Base-by-base conservation (phyloP, 2,113 vertebrate genomes). In the Amblyornis subalaris region DNA sequence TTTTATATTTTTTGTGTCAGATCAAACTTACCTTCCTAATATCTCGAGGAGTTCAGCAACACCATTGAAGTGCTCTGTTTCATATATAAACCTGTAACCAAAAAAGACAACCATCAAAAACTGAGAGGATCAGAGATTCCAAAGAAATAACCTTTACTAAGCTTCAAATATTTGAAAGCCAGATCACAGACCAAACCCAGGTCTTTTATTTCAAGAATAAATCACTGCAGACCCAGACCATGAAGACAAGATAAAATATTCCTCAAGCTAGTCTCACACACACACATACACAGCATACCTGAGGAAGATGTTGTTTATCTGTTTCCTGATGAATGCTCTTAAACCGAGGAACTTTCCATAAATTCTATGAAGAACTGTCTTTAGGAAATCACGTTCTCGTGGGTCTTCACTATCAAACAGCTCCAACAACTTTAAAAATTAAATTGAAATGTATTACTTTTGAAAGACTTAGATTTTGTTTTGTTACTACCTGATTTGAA, bases 301-400 rank as follows among this genome's bases (percentile, higher is more conserved):
- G 97, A 99, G 98, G 94, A 99, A 99, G 96, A 99, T 99, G 97
- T 99, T 99, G 98, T 99, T 99, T 80, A 99, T 99, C 95, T 99
- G 99, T 96, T 99, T 99, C 97, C 99, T 98, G 98, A 99, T 99
- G 98, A 99, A 99, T 26, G 99, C 99, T 95, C 99, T 98, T 94
- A 99, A 96, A 53, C 99, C 99, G 3, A 99, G 98, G 96, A 99
- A 99, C 95, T 99, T 99, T 81, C 99, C 99, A 64, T 99, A 99
- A 96, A 99, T 99, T 82, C 99, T 98, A 95, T 99, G 99, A 81
- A 99, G 98, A 94, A 99, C 98, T 5, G 99, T 99, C 98, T 99
- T 99, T 45, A 99, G 97, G 96, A 99, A 99, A 97, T 99, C 99
- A 58, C 99, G 98, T 95, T 99, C 99, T 89, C 99, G 97, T n/a